Percentiles rank a stretch among this genome's conserved stretches.
phyloP scores from a whole-genome alignment of 2,797 vertebrate species.

The Propithecus deckenii region DNA sequence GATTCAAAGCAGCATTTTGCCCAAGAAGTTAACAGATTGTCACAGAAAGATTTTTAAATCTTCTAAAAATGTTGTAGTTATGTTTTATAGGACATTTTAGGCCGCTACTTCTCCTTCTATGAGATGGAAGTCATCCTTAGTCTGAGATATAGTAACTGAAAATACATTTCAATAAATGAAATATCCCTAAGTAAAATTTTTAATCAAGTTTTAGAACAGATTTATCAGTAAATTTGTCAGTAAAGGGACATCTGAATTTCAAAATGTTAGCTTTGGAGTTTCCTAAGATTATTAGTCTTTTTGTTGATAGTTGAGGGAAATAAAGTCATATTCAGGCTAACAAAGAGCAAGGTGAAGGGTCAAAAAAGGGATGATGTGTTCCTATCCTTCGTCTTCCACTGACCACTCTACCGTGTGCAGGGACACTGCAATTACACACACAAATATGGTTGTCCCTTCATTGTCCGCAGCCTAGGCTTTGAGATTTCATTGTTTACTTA shows the following conservation, averaged over 20 bases:
- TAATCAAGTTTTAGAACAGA: neutral
- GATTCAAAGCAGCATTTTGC: neutral
- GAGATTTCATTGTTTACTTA: neutral
- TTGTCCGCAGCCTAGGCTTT: neutral
- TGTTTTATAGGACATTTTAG: neutral
- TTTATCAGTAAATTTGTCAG: neutral
- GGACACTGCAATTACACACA: neutral
- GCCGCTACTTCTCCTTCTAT: neutral
- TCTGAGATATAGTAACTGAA: neutral
- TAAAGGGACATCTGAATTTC: neutral
- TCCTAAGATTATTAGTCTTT: neutral
- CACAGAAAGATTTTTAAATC: neutral
- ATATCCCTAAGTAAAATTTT: neutral
- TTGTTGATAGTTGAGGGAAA: neutral
- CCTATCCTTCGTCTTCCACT: neutral
- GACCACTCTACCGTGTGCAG: rapidly evolving
- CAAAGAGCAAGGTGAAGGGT: neutral
- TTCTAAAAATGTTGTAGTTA: neutral
- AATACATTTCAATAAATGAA: neutral
- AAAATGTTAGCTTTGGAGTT: neutral
- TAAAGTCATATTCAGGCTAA: neutral
- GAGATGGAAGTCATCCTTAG: neutral
- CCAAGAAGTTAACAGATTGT: slow-evolving; percentile 7
- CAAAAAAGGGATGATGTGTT: neutral
- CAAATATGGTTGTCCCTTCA: neutral